Evolutionary conservation across 2,113 vertebrate genomes (phyloP).

Genomic region (Centropus unirufus): DNA sequence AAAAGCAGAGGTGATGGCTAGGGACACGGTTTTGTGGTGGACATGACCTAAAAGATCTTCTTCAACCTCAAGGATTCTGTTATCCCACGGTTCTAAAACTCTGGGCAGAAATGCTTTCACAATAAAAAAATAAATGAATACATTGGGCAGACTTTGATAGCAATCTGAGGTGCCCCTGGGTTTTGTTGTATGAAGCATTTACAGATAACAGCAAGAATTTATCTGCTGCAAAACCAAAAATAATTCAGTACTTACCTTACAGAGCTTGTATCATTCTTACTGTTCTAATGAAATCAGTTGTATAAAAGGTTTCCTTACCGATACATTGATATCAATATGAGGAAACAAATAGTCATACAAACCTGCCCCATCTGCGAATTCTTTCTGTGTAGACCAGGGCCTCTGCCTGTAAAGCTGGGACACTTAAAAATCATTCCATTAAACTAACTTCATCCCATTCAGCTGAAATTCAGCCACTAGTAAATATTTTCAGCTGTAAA

Average conservation of each 20-base stretch:
- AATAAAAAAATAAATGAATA: fast-evolving
- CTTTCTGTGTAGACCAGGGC: not conserved
- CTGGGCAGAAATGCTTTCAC: not conserved
- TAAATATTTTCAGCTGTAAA: not conserved
- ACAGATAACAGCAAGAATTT: fast-evolving
- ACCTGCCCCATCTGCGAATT: not conserved
- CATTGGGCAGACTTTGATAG: fast-evolving
- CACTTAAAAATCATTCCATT: not conserved
- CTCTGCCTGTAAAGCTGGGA: not conserved
- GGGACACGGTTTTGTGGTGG: too few species aligned
- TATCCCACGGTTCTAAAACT: too few species aligned
- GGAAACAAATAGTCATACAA: not conserved
- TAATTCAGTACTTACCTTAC: not conserved
- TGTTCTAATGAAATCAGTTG: too few species aligned
- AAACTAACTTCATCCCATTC: not conserved
- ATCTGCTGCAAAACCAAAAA: not conserved
- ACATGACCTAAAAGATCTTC: too few species aligned
- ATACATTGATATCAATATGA: not conserved
- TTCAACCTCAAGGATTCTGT: too few species aligned
- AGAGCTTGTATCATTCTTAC: fast-evolving
- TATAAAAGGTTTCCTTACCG: not conserved
- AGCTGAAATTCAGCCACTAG: not conserved
- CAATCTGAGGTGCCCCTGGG: fast-evolving
- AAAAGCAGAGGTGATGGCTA: too few species aligned
- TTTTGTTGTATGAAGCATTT: fast-evolving